Conservation (phyloP, 2,888 invertebrate species). For the Epiblema foenella region DNA sequence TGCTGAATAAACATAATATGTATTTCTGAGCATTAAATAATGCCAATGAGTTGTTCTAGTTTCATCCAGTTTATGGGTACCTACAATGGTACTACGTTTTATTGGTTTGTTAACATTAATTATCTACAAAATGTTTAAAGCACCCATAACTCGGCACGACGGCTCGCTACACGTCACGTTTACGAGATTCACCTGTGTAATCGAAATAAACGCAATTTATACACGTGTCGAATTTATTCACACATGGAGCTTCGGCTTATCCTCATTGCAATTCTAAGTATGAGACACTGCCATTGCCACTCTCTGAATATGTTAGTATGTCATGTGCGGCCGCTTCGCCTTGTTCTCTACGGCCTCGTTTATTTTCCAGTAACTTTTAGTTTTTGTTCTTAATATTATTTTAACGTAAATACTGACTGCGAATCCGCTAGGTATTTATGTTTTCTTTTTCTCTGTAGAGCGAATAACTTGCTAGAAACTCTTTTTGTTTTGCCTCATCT, state of each 20-base stretch:
- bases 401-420: neutral
- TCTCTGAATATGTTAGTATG: slow-evolving; percentile 65
- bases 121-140: slow-evolving; percentile 11
- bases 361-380: slow-evolving; percentile 70
- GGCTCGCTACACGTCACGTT: slow-evolving; percentile 12
- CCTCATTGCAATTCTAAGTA: slow-evolving; percentile 70
- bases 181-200: slow-evolving; percentile 25
- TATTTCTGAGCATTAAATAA: neutral
- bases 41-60: slow-evolving; percentile 1
- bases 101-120: neutral
- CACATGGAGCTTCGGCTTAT: slow-evolving; percentile 35
- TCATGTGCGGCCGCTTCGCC: slow-evolving; percentile 64
- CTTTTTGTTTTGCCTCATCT: neutral
- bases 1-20: neutral
- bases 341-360: slow-evolving; percentile 67
- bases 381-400: slow-evolving; percentile 68
- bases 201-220: slow-evolving; percentile 36
- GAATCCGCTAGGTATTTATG: neutral
- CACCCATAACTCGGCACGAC: slow-evolving; percentile 21
- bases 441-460: neutral
- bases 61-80: neutral
- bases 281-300: slow-evolving; percentile 61
- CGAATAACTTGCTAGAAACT: neutral
- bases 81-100: neutral
- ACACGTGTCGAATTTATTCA: slow-evolving; percentile 32